Evolutionary conservation across 2,888 invertebrate species (phyloP), one percentile per base, ranked within the genome.

Genomic region (Tetrapedia diversipes): DNA sequence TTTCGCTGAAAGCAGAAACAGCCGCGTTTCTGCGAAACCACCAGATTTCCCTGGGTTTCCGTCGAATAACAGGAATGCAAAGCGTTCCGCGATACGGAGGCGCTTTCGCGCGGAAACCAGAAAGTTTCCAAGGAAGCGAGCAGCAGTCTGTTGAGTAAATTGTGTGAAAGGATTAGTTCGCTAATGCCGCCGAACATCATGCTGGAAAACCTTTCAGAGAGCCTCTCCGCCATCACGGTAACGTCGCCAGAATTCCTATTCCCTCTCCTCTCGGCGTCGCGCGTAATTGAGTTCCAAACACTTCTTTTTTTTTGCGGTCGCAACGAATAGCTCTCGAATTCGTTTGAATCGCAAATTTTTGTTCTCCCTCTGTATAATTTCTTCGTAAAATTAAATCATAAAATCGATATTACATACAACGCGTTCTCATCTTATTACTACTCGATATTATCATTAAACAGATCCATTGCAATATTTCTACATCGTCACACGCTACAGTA

Each of bases 91-190:
- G 34, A n/a, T 29, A 14, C 37, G 16, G 29, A 10, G 32, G 49
- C 67, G 22, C 34, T 34, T 61, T 29, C 61, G 19, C 51, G 43
- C 27, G 6, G 43, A 32, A 24, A 34, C 45, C 60, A 19, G 60
- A 24, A 68, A 68, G 19, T 68, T 68, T 34, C 27, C 41, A n/a
- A 29, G 39, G 32, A n/a, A 27, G 43, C 59, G 39, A 34, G 24
- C 34, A 16, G 24, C 65, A 47, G 53, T 19, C 37, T 51, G 41
- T 32, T 24, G 61, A 53, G 68, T 24, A 53, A 68, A 61, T 68
- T 53, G 53, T 16, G 61, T 14, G 68, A 61, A 61, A 61, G 68
- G 68, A 68, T 68, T 61, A 53, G 43, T 68, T 61, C 14, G 68
- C 68, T 43, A 61, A 61, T 61, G 41, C 53, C 41, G 32, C 24